Conservation (phyloP, 2,888 invertebrate genomes). For the Ectobius pallidus region DNA sequence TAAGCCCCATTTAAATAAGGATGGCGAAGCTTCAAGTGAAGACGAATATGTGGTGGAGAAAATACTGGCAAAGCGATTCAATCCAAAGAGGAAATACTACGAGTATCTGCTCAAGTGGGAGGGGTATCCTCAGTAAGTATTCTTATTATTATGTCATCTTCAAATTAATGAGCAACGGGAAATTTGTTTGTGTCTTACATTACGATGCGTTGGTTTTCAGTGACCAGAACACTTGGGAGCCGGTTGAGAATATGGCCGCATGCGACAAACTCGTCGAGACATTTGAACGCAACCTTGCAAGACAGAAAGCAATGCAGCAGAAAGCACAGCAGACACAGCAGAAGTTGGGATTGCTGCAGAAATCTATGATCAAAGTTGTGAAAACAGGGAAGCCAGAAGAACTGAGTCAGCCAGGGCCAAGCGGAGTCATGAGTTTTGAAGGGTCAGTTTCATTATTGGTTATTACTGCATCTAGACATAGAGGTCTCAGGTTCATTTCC, state of each 20-base stretch:
- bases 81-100: slow-evolving; percentile 75
- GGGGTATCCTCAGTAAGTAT: slow-evolving; percentile 73
- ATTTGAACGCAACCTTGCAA: slow-evolving; percentile 78
- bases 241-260: slow-evolving; percentile 74
- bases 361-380: neutral
- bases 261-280: slow-evolving; percentile 79
- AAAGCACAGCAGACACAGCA: slow-evolving; percentile 1
- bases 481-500: no score
- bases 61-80: slow-evolving; percentile 83
- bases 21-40: slow-evolving; percentile 42
- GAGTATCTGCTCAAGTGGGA: slow-evolving; percentile 90
- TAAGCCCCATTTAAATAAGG: slow-evolving; percentile 26
- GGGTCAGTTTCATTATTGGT: no score
- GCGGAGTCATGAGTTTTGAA: slow-evolving; percentile 18
- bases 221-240: slow-evolving; percentile 86
- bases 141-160: no score
- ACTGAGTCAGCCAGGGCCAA: slow-evolving; percentile 28
- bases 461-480: no score
- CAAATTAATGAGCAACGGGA: no score
- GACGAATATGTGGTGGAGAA: slow-evolving; percentile 78
- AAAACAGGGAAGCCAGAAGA: neutral
- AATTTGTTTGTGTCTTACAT: no score
- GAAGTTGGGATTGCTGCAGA: neutral
- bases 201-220: no score
- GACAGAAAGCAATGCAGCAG: slow-evolving; percentile 70